A percentile compares a stretch with the other conserved stretches of the same genome.
Conservation (phyloP, 2,113 vertebrate species). For the Seriola rivoliana region DNA sequence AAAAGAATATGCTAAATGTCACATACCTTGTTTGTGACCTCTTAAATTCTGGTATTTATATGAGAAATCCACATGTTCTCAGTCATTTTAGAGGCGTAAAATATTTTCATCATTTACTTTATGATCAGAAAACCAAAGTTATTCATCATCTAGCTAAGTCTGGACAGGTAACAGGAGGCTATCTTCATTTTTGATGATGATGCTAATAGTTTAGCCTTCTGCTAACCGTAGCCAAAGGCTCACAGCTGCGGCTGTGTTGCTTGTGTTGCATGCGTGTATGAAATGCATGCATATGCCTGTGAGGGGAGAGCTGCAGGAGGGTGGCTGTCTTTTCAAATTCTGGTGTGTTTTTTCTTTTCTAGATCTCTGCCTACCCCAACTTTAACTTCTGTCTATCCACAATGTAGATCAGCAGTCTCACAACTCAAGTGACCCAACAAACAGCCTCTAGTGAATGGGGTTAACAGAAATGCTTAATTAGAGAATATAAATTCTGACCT, state of each 20-base stretch:
- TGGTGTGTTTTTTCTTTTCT: no score
- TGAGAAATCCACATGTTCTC: not conserved
- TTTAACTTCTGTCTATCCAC: slow-evolving; percentile 7
- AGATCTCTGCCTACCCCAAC: not conserved
- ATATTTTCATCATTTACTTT: not conserved
- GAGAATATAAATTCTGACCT: slow-evolving; percentile 9
- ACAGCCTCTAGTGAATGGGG: not conserved
- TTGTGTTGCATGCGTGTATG: no score
- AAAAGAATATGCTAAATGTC: slow-evolving; percentile 18
- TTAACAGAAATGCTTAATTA: slow-evolving; percentile 6
- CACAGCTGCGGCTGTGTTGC: no score
- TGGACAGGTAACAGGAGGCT: no score
- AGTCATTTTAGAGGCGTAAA: no score
- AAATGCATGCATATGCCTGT: no score
- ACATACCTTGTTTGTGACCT: not conserved
- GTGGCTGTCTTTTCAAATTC: no score
- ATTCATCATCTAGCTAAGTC: not conserved
- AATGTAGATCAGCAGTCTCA: not conserved
- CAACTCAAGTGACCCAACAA: slow-evolving; percentile 6
- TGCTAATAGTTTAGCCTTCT: no score
- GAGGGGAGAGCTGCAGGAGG: no score
- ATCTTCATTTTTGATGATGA: no score
- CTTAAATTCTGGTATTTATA: not conserved
- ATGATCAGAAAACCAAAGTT: not conserved
- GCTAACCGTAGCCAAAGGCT: no score